phyloP scores from a whole-genome alignment of 2,888 invertebrate species.

The Polia nebulosa region DNA sequence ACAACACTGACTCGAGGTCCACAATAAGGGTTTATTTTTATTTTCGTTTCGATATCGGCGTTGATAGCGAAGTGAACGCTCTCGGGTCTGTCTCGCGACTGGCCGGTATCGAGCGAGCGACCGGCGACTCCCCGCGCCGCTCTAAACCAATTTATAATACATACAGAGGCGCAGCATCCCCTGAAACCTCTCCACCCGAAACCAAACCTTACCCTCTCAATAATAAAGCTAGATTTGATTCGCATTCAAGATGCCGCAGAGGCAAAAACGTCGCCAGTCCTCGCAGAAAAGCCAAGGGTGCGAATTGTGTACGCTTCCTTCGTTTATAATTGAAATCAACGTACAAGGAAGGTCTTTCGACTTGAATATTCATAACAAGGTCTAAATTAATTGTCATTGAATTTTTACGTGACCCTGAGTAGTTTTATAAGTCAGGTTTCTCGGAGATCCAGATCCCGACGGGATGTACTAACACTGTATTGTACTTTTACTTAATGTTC shows the following conservation, averaged over 20 bases:
- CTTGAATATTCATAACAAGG: slow-evolving; percentile 66
- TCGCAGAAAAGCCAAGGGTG: slow-evolving; percentile 88
- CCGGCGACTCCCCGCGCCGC: slow-evolving; percentile 85
- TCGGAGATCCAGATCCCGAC: neutral
- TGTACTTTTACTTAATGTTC: slow-evolving; percentile 13
- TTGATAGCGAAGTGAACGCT: slow-evolving; percentile 72
- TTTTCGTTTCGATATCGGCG: slow-evolving; percentile 65
- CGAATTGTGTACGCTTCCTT: slow-evolving; percentile 86
- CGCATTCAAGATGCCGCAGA: slow-evolving; percentile 84
- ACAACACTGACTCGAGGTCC: slow-evolving; percentile 61
- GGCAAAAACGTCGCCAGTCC: slow-evolving; percentile 87
- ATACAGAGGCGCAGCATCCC: slow-evolving; percentile 91
- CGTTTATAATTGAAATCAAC: slow-evolving; percentile 85
- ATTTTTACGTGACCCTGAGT: slow-evolving; percentile 26
- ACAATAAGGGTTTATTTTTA: slow-evolving; percentile 71
- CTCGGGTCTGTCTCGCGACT: slow-evolving; percentile 81
- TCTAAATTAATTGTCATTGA: slow-evolving; percentile 50
- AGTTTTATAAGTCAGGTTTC: neutral
- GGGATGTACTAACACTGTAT: neutral
- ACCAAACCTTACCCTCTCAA: slow-evolving; percentile 67
- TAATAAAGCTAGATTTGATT: slow-evolving; percentile 65
- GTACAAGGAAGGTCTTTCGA: slow-evolving; percentile 63
- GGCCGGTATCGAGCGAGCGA: slow-evolving; percentile 87
- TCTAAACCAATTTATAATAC: slow-evolving; percentile 91
- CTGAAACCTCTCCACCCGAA: slow-evolving; percentile 68